Conservation (phyloP, 1,140 invertebrate species). For the Drosophila seguyi region DNA sequence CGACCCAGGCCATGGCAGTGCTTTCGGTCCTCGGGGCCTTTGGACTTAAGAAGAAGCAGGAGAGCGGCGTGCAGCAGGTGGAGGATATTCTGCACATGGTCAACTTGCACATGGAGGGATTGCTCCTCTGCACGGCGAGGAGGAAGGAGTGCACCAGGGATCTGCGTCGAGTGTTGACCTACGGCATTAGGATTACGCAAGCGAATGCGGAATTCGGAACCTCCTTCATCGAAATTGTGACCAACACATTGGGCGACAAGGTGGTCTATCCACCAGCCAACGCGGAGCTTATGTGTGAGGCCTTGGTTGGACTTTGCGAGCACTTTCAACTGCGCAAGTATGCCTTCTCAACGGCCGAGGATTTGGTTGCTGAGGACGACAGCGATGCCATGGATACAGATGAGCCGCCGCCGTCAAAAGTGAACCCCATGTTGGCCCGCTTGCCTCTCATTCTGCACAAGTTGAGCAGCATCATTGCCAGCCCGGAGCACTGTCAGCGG, state of each 20-base stretch:
- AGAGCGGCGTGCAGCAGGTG: slow-evolving; percentile 51
- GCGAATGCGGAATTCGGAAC: slow-evolving; percentile 71
- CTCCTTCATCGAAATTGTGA: slow-evolving; percentile 72
- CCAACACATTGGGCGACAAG: slow-evolving; percentile 76
- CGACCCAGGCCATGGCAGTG: slow-evolving; percentile 90
- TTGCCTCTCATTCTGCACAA: slow-evolving; percentile 78
- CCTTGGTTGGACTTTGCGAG: slow-evolving; percentile 79
- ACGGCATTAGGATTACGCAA: slow-evolving; percentile 75
- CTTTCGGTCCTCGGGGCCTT: slow-evolving; percentile 89
- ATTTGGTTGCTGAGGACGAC: slow-evolving; percentile 16
- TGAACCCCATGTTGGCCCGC: slow-evolving; percentile 73
- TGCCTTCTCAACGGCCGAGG: slow-evolving; percentile 35
- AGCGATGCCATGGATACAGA: slow-evolving; percentile 67
- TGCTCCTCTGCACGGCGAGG: slow-evolving; percentile 74
- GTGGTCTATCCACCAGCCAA: slow-evolving; percentile 70
- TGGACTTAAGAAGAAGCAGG: slow-evolving; percentile 82
- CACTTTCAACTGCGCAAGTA: slow-evolving; percentile 80
- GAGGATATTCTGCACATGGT: slow-evolving; percentile 78
- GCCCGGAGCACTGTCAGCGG: slow-evolving; percentile 40
- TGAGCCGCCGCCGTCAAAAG: slow-evolving; percentile 38
- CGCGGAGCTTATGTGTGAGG: slow-evolving; percentile 74
- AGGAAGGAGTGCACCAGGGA: slow-evolving; percentile 65
- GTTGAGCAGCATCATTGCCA: slow-evolving; percentile 68
- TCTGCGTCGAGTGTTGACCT: slow-evolving; percentile 66
- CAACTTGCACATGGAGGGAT: slow-evolving; percentile 82